A percentile compares a stretch with the other conserved stretches of the same genome.
phyloP scores from a whole-genome alignment of 2,113 vertebrate genomes.

The Pseudonaja textilis region DNA sequence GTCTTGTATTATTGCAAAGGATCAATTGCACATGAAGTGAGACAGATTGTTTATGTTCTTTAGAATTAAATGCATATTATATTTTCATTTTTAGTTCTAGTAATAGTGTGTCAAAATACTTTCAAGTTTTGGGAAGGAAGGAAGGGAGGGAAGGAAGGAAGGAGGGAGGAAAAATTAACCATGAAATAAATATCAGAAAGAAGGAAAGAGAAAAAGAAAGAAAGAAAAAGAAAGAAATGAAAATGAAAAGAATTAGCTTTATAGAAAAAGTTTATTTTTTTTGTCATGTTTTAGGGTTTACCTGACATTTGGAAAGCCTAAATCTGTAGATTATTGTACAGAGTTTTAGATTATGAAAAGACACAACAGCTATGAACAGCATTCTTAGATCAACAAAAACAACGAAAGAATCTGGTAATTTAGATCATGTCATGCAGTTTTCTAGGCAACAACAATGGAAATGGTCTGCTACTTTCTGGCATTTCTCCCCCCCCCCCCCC shows the following conservation, averaged over 20 bases:
- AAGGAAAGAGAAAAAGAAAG: neutral
- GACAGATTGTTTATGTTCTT: neutral
- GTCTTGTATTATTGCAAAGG: neutral
- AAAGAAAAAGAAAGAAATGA: neutral
- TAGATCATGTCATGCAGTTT: neutral
- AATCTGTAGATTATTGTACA: neutral
- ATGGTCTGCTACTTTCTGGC: neutral
- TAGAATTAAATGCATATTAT: neutral
- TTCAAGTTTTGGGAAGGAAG: neutral
- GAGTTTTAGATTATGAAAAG: neutral
- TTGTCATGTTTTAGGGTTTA: neutral
- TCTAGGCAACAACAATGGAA: neutral
- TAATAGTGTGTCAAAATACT: neutral
- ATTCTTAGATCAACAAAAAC: neutral
- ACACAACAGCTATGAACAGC: neutral
- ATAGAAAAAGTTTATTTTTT: neutral
- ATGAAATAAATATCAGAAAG: neutral
- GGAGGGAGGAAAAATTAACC: neutral
- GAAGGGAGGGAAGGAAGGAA: neutral
- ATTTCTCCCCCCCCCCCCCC: accelerated
- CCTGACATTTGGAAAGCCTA: neutral
- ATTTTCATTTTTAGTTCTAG: neutral
- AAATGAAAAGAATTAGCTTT: neutral
- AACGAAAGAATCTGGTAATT: neutral
- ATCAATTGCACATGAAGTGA: neutral